These are phyloP conservation scores for Caenorhabditis panamensis DNA, from an alignment of 2,888 invertebrate genomes.

Conservation along the genomic window DNA sequence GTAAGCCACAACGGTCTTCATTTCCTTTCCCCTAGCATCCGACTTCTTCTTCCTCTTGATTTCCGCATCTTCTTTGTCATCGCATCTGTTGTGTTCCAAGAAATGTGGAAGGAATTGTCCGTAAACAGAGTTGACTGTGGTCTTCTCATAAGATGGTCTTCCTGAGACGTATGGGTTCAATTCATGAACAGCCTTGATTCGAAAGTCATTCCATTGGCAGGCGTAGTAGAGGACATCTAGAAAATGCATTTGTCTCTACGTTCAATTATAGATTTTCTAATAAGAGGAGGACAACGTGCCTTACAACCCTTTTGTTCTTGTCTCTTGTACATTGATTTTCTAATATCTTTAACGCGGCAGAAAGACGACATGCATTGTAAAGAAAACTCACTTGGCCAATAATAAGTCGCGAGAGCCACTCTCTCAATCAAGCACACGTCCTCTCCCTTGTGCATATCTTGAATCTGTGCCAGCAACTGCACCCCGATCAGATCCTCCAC, in stretches of 20 bases:
- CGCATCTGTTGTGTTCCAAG: constrained; percentile 10
- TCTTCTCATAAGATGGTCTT: constrained; percentile 24
- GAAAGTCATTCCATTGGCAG: constrained; percentile 20
- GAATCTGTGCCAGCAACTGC: constrained; percentile 23
- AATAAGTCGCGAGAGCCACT: constrained; percentile 10
- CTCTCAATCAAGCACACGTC: constrained; percentile 39
- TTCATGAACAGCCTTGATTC: constrained; percentile 21
- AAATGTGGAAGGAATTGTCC: constrained; percentile 34
- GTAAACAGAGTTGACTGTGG: constrained; percentile 3
- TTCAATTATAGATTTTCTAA: too few relatives aligned
- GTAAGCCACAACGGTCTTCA: constrained; percentile 28
- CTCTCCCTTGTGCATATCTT: constrained; percentile 31
- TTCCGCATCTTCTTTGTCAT: constrained; percentile 18
- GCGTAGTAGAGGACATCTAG: constrained; percentile 16
- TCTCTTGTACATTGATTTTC: too few relatives aligned
- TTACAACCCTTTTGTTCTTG: too few relatives aligned
- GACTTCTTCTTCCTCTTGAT: constrained; percentile 13
- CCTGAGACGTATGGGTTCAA: constrained; percentile 25
- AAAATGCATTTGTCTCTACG: background rate
- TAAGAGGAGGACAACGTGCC: too few relatives aligned
- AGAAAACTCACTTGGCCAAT: constrained; percentile 17
- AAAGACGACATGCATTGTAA: too few relatives aligned
- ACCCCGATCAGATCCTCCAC: constrained; percentile 22
- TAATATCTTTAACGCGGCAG: too few relatives aligned
- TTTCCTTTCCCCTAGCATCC: constrained; percentile 11